These are phyloP conservation scores for Solenopsis fugax DNA, from an alignment of 1,140 invertebrate genomes.

Conservation along the genomic window DNA sequence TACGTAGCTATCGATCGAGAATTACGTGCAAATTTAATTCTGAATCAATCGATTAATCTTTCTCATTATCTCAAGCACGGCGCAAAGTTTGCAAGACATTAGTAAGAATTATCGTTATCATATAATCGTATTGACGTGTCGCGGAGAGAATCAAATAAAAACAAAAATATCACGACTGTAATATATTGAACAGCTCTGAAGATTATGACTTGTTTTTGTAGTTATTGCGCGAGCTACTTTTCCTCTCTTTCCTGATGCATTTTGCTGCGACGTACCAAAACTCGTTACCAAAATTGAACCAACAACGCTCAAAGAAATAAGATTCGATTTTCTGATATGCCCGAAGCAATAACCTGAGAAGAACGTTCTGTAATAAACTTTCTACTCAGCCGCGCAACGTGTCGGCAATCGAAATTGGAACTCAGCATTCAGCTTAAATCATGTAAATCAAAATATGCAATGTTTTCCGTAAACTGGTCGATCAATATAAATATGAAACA, in stretches of 20 bases:
- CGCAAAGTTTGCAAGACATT: background rate
- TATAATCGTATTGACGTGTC: background rate
- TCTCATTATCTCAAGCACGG: background rate
- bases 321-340: constrained; percentile 56
- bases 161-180: background rate
- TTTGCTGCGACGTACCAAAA: constrained; percentile 34
- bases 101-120: background rate
- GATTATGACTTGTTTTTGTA: background rate
- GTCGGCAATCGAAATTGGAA: constrained; percentile 22
- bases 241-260: background rate
- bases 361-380: constrained; percentile 63
- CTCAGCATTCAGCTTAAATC: background rate
- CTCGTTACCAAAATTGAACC: constrained; percentile 42
- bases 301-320: constrained; percentile 14
- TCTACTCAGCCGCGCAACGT: constrained; percentile 58
- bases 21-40: background rate
- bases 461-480: background rate
- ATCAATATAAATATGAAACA: background rate
- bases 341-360: constrained; percentile 45
- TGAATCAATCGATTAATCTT: background rate
- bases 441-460: constrained; percentile 15
- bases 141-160: background rate
- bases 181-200: constrained; percentile 1
- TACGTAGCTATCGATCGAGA: background rate
- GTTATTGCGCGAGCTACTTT: background rate